Percentiles rank a stretch among this genome's conserved stretches.
Conservation (phyloP, 2,888 invertebrate genomes). For the Drosophila dives region DNA sequence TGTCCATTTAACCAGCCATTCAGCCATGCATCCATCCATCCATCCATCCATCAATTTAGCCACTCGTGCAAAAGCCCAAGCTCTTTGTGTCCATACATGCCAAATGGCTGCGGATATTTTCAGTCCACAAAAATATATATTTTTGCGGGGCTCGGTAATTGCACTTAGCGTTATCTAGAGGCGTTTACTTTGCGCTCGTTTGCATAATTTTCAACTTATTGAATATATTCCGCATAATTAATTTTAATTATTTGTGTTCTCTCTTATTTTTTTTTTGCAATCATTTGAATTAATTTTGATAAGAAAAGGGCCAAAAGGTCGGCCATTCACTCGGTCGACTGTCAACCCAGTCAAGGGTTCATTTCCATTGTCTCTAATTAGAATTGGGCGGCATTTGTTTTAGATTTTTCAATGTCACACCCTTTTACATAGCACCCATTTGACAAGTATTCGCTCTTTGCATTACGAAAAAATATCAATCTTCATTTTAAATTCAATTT, state of each 20-base stretch:
- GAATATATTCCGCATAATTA: slow-evolving; percentile 79
- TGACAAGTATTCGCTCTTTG: slow-evolving; percentile 35
- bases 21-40: slow-evolving; percentile 11
- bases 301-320: slow-evolving; percentile 67
- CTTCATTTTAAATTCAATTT: slow-evolving; percentile 80
- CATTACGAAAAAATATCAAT: slow-evolving; percentile 71
- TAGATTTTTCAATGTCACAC: slow-evolving; percentile 52
- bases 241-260: slow-evolving; percentile 76
- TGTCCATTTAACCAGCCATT: slow-evolving; percentile 28
- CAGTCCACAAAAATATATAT: slow-evolving; percentile 53
- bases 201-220: slow-evolving; percentile 80
- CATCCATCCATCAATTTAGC: slow-evolving; percentile 21
- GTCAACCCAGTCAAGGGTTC: slow-evolving; percentile 43
- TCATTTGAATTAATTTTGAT: slow-evolving; percentile 72
- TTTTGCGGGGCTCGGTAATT: slow-evolving; percentile 48
- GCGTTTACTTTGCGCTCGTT: slow-evolving; percentile 75
- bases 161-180: slow-evolving; percentile 72
- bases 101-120: slow-evolving; percentile 68
- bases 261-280: slow-evolving; percentile 25
- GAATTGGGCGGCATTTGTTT: slow-evolving; percentile 72
- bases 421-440: slow-evolving; percentile 16
- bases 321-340: slow-evolving; percentile 3
- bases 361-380: slow-evolving; percentile 74
- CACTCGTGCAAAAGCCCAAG: slow-evolving; percentile 21
- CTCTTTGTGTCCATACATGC: slow-evolving; percentile 60